These are phyloP conservation scores for Apotomis turbidana DNA, from an alignment of 2,888 invertebrate genomes.

Conservation along the genomic window DNA sequence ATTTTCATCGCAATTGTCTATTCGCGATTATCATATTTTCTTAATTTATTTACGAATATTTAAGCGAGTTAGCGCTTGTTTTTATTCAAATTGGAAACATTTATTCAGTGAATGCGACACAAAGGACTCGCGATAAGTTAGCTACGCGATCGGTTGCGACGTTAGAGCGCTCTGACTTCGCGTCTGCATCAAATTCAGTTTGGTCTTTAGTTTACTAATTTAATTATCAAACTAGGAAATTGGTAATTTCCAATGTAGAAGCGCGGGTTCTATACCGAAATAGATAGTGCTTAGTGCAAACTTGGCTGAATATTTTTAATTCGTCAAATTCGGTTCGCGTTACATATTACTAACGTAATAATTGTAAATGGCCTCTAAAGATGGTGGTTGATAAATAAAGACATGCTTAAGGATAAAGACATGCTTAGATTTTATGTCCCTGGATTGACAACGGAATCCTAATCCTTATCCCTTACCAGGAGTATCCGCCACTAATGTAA, in stretches of 20 bases:
- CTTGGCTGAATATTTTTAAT: no score
- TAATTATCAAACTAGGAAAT: background rate
- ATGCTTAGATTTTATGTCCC: no score
- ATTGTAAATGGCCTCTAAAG: no score
- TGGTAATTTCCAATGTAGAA: background rate
- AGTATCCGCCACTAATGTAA: no score
- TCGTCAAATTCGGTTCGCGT: no score
- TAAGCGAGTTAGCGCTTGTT: constrained; percentile 35
- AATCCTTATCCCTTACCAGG: no score
- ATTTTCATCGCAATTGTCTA: constrained; percentile 28
- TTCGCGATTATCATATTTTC: constrained; percentile 38
- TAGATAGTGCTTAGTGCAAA: no score
- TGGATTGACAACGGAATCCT: no score
- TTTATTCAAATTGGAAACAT: constrained; percentile 41
- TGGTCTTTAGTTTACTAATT: background rate
- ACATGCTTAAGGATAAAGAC: no score
- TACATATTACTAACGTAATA: no score
- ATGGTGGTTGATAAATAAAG: no score
- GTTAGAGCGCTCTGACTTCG: background rate
- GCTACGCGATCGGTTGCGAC: constrained; percentile 19
- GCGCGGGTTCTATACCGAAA: background rate
- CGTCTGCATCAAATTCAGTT: background rate
- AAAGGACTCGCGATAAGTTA: constrained; percentile 22
- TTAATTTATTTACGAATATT: constrained; percentile 40
- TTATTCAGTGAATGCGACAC: constrained; percentile 30